Percentiles rank a stretch among this genome's conserved stretches.
Evolutionary conservation across 2,797 vertebrate genomes (phyloP).

Genomic region (Prunella strophiata): DNA sequence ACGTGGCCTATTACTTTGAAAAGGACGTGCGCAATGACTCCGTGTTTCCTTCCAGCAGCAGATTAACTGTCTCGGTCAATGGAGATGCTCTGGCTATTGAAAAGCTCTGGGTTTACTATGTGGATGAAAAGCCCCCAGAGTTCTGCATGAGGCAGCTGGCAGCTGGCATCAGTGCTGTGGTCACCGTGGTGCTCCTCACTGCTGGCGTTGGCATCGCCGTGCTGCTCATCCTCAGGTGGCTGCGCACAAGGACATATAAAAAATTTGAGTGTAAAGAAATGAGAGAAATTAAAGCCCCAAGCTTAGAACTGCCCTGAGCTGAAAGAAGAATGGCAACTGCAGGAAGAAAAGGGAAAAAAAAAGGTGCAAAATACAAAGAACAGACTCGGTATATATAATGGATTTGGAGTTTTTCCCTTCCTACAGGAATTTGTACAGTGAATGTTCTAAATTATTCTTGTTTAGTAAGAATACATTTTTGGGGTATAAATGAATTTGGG

Average conservation of each 20-base stretch:
- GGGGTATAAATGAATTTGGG: not conserved
- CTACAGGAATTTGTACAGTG: not conserved
- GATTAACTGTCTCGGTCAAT: conserved; percentile 33
- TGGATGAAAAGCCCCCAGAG: conserved; percentile 83
- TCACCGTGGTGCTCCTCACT: conserved; percentile 81
- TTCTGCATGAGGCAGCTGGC: conserved; percentile 85
- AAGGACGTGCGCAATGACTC: conserved; percentile 86
- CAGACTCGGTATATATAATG: not conserved
- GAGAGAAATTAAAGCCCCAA: conserved; percentile 74
- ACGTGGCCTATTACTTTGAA: conserved; percentile 88
- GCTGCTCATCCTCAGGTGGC: conserved; percentile 76
- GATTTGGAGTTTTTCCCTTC: not conserved
- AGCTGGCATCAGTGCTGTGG: conserved; percentile 82
- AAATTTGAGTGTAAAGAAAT: conserved; percentile 80
- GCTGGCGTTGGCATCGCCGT: conserved; percentile 76
- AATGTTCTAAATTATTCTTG: not conserved
- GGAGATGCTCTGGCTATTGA: conserved; percentile 75
- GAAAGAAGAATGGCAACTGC: not conserved
- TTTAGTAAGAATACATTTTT: not conserved
- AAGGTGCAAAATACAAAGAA: not conserved
- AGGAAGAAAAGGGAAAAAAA: not conserved
- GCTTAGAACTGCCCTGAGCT: conserved; percentile 1
- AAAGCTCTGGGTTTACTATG: conserved; percentile 82
- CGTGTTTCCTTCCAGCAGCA: conserved; percentile 51
- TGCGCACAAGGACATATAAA: conserved; percentile 50